A percentile compares a stretch with the other conserved stretches of the same genome.
phyloP scores from a whole-genome alignment of 2,888 invertebrate genomes.

The Tipula helvola region DNA sequence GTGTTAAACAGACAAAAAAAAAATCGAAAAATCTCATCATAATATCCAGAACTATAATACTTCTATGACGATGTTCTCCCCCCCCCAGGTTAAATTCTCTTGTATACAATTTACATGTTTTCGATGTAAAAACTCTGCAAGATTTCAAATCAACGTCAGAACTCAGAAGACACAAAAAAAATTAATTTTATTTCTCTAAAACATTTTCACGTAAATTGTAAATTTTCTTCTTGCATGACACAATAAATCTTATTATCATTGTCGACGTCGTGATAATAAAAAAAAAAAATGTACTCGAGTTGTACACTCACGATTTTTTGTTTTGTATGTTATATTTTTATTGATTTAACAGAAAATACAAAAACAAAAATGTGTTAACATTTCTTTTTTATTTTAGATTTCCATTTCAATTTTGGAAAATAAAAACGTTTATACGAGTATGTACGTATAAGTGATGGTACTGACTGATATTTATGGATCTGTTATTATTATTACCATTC shows the following conservation, averaged over 20 bases:
- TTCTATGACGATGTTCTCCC: too few relatives aligned
- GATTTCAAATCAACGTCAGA: background rate
- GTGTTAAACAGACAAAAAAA: background rate
- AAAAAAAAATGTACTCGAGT: background rate
- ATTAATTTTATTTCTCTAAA: background rate
- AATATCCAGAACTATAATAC: too few relatives aligned
- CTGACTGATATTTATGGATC: background rate
- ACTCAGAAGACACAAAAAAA: background rate
- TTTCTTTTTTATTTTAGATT: background rate
- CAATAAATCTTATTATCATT: background rate
- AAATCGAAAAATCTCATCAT: background rate
- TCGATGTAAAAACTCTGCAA: background rate
- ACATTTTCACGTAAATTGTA: background rate
- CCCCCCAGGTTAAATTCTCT: too few relatives aligned
- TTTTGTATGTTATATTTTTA: background rate
- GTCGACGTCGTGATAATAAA: too few relatives aligned
- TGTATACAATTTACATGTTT: too few relatives aligned
- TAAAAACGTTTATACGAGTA: background rate
- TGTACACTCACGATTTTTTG: too few relatives aligned
- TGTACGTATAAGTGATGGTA: background rate
- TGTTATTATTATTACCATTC: background rate
- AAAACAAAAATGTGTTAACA: background rate
- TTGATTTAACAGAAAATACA: background rate
- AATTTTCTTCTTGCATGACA: background rate
- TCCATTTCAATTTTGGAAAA: background rate